Base-by-base conservation (phyloP, 2,888 invertebrate genomes). In the Caenorhabditis macrosperma region DNA sequence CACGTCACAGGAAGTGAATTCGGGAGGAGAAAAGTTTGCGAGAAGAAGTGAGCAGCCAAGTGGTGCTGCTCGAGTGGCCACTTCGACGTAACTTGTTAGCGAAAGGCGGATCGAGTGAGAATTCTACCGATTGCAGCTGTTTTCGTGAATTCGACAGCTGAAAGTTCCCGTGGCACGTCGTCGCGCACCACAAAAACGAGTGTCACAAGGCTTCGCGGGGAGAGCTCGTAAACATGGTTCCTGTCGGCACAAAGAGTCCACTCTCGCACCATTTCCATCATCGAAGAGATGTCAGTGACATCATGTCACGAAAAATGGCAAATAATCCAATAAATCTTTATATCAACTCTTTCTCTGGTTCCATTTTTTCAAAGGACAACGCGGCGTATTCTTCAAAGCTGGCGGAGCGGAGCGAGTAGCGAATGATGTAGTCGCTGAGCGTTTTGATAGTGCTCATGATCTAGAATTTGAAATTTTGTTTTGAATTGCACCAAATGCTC, bases 1-100 rank as follows among this genome's bases (percentile, higher is more conserved):
- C 63, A 72, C 57, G 72, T 64, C 72, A 64, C 63, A 63, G 61
- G 54, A 20, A 26, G 15, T 46, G 3, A 3, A 41, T 46, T n/a
- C 17, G 33, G 46, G 28, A 38, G 33, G 48, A n/a, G 24, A 22
- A 20, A 30, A 59, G 35, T 41, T 63, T 28, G 1, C 7, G 44
- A 28, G 28, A 44, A 44, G 20, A 30, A 2, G 35, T n/a, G 35
- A 28, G 9, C 46, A 35, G 33, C 60, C 52, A 26, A 64, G 64
- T 52, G 52, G 66, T 15, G 7, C 30, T 12, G 9, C 30, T 17
- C 12, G 28, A 35, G 10, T 28, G 38, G 44, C 20, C 24, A 24
- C 24, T 4, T 26, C 20, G n/a, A 22, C n/a, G 28, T n/a, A 33
- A 15, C 55, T 55, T 44, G 20, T 30, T 33, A 66, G 41, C 57